A percentile compares a stretch with the other conserved stretches of the same genome.
These are phyloP conservation scores for Falco rusticolus DNA, from an alignment of 2,797 vertebrate species.

Conservation along the genomic window DNA sequence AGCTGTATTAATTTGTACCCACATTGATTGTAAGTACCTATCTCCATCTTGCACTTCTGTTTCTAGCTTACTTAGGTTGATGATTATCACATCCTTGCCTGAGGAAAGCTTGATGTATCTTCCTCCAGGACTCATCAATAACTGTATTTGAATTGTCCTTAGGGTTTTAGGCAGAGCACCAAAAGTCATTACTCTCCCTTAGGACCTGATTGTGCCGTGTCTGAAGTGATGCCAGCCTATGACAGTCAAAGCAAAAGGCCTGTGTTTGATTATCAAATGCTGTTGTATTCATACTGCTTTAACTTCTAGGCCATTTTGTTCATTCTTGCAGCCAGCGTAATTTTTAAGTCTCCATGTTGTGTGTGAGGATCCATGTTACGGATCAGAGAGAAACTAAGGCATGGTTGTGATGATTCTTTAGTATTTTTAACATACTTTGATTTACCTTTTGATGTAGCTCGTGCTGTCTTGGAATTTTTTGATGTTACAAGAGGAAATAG, in stretches of 20 bases:
- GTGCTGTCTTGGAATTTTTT: not conserved
- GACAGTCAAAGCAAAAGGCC: not conserved
- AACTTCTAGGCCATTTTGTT: not conserved
- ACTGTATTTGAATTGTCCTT: not conserved
- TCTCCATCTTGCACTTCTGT: not conserved
- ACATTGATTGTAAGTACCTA: not conserved
- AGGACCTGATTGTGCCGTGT: not conserved
- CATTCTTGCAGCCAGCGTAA: not conserved
- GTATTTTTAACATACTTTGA: not conserved
- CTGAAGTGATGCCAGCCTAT: not conserved
- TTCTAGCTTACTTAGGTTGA: not conserved
- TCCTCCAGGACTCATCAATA: conserved; percentile 17
- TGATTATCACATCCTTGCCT: not conserved
- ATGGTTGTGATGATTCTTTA: not conserved
- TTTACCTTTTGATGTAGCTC: not conserved
- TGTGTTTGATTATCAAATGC: not conserved
- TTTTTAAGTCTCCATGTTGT: not conserved
- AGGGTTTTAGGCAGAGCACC: not conserved
- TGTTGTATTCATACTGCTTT: not conserved
- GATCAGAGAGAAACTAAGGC: not conserved
- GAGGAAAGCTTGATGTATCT: not conserved
- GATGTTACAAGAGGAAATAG: not conserved
- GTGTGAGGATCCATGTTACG: not conserved
- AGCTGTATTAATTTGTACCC: not conserved
- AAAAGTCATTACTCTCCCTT: not conserved